These are phyloP conservation scores for Chironomus striatipennis DNA, from an alignment of 1,140 invertebrate species.

Conservation along the genomic window DNA sequence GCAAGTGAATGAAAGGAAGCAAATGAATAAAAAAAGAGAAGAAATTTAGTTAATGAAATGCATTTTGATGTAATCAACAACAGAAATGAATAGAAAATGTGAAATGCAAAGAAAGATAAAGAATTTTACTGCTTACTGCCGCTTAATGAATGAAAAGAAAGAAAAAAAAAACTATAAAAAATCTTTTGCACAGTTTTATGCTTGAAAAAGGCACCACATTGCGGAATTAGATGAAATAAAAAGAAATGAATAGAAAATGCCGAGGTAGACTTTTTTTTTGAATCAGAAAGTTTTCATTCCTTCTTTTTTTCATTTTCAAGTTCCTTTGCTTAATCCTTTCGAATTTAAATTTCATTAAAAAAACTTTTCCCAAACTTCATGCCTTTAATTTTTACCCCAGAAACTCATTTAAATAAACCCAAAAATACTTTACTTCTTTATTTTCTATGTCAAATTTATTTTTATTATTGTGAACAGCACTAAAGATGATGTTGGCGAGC, in stretches of 20 bases:
- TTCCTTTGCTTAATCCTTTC: neutral
- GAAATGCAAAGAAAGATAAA: too few species aligned
- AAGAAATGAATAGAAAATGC: neutral
- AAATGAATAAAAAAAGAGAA: too few species aligned
- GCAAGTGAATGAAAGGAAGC: too few species aligned
- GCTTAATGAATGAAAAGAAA: too few species aligned
- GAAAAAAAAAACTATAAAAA: too few species aligned
- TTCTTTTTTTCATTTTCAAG: neutral
- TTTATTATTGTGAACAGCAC: neutral
- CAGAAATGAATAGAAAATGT: too few species aligned
- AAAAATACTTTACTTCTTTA: neutral
- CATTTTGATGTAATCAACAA: too few species aligned
- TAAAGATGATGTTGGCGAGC: neutral
- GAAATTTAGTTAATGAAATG: too few species aligned
- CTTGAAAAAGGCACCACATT: neutral
- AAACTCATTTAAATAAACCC: neutral
- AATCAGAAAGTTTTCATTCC: neutral
- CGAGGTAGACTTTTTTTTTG: neutral
- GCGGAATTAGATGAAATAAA: neutral
- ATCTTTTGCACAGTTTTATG: too few species aligned
- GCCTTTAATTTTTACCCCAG: neutral
- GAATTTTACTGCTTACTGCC: too few species aligned
- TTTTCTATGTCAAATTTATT: neutral
- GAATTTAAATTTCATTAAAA: neutral
- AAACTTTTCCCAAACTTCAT: neutral